Evolutionary conservation across 2,797 vertebrate species (phyloP).

Genomic region (Crenuchus spilurus): DNA sequence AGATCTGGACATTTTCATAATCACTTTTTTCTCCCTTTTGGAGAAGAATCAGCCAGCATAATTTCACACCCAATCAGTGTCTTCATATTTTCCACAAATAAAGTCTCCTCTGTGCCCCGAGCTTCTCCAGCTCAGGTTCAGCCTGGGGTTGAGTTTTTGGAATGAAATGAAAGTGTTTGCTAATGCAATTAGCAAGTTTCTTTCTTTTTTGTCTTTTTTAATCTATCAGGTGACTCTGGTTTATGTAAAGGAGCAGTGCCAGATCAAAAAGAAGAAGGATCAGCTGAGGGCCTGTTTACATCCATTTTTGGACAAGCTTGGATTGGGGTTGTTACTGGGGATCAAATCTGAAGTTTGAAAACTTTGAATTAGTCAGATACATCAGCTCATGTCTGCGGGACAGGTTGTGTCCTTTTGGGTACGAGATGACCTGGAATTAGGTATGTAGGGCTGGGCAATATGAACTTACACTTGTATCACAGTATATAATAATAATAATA

Average conservation of each 20-base stretch:
- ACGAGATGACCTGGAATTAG: too few species aligned
- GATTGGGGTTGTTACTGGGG: neutral
- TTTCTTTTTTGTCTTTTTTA: slow-evolving; percentile 13
- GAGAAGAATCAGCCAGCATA: neutral
- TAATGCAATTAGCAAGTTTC: slow-evolving; percentile 32
- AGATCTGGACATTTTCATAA: slow-evolving; percentile 5
- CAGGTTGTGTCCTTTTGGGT: too few species aligned
- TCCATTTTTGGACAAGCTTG: neutral
- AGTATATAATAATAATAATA: too few species aligned
- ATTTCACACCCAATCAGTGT: slow-evolving; percentile 16
- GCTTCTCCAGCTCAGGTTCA: neutral
- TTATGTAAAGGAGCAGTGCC: slow-evolving; percentile 19
- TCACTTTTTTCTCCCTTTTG: neutral
- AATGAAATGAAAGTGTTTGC: slow-evolving; percentile 22
- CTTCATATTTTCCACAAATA: slow-evolving; percentile 18
- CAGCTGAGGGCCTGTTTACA: neutral
- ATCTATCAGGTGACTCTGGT: slow-evolving; percentile 38
- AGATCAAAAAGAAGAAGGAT: slow-evolving; percentile 22
- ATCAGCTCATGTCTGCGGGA: too few species aligned
- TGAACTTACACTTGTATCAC: too few species aligned
- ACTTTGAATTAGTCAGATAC: too few species aligned
- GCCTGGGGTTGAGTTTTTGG: neutral
- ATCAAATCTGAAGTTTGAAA: neutral
- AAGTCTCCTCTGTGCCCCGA: neutral
- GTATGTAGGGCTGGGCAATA: too few species aligned